Base-by-base conservation (phyloP, 1,140 invertebrate genomes). In the Drosophila nigrodunni region DNA sequence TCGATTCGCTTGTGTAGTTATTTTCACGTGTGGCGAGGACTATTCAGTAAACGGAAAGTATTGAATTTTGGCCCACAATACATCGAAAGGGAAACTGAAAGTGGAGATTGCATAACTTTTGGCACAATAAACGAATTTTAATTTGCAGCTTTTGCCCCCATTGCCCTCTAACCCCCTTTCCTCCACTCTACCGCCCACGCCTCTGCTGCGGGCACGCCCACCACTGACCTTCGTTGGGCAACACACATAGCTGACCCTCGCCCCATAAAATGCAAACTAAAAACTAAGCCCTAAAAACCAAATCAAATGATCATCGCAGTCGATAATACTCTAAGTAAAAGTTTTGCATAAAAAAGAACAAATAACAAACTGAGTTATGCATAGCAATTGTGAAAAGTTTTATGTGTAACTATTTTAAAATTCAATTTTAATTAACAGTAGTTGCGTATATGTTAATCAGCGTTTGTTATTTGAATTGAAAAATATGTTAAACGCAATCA, bases 1-100 rank as follows among this genome's bases (percentile, higher is more conserved):
- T 54, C 18, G 46, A 44, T 25, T 47, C 13, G 55, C 46, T 87
- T 79, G 69, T 75, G 80, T 71, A 87, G 88, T 87, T 87, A 88
- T 88, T 88, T 82, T 59, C 67, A 80, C 66, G 69, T 77, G 69
- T 47, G 80, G 72, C 68, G 41, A 59, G 79, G 18, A 21, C 18
- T 21, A 30, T 30, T 30, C 25, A 30, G 25, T 30, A 30, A 30
- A 30, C 25, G 25, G 25, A 30, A 30, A 80, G 77, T 82, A 79
- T 88, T 77, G 77, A 67, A 78, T 81, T 72, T 58, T 49, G 49
- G 46, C 61, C 69, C 76, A 74, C 69, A 69, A 30, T 50, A 66
- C 59, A 74, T 47, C 49, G 21, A 59, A 75, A 59, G 77, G 25
- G 74, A 81, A 81, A 9, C 39, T 52, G 44, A 13, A 52, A 41